Conservation (phyloP, 1,140 invertebrate species). For the Zaprionus ghesquierei region DNA sequence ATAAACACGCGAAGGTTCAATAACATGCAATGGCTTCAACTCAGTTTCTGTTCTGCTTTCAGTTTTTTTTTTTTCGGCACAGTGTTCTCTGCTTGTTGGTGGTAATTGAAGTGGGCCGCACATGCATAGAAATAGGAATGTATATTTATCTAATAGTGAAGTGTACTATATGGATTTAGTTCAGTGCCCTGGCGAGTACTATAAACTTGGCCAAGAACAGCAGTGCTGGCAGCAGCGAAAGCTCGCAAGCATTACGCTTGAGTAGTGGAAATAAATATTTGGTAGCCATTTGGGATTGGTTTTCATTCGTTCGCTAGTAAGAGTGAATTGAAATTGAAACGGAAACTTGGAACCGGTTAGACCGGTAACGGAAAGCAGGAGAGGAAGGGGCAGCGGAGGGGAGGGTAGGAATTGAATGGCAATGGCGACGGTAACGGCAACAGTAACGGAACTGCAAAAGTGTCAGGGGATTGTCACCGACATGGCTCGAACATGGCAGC, state of each 20-base stretch:
- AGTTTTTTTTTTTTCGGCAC: not conserved
- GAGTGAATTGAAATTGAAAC: slow-evolving; percentile 61
- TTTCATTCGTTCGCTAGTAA: slow-evolving; percentile 28
- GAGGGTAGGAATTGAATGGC: slow-evolving; percentile 17
- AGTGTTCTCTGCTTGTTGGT: slow-evolving; percentile 27
- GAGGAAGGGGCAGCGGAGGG: not conserved
- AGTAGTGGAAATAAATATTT: slow-evolving; percentile 77
- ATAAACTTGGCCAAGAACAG: slow-evolving; percentile 56
- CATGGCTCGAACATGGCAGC: slow-evolving; percentile 40
- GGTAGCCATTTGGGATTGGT: slow-evolving; percentile 72
- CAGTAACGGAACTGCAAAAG: slow-evolving; percentile 36
- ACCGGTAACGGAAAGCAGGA: slow-evolving; percentile 5
- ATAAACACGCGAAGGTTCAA: not conserved
- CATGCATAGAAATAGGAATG: not conserved
- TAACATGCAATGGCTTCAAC: not conserved
- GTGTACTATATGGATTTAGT: slow-evolving; percentile 17
- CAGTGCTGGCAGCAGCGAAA: not conserved
- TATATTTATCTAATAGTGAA: slow-evolving; percentile 18
- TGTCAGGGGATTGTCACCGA: slow-evolving; percentile 61
- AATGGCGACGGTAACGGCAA: slow-evolving; percentile 13
- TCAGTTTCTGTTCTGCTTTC: too few relatives aligned
- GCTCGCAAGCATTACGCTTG: slow-evolving; percentile 57
- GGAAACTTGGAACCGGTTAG: slow-evolving; percentile 38
- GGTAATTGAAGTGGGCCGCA: slow-evolving; percentile 59
- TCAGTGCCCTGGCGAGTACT: slow-evolving; percentile 50